Percentiles rank a stretch among this genome's conserved stretches.
Evolutionary conservation across 2,888 invertebrate genomes (phyloP).

Genomic region (Andrena camellia): DNA sequence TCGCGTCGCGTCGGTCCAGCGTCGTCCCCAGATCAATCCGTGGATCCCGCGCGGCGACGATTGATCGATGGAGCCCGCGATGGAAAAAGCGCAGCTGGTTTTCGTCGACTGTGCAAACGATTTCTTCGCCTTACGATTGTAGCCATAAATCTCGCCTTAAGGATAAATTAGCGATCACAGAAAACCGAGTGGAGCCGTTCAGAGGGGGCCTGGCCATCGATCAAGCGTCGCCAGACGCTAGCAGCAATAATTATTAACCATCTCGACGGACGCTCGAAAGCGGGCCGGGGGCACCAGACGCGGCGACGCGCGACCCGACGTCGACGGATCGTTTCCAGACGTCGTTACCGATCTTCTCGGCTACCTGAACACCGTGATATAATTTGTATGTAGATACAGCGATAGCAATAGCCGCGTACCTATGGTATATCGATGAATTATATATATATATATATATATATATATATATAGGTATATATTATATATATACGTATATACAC

Average conservation of each 20-base stretch:
- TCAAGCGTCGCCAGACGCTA: not conserved
- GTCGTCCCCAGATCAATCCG: not conserved
- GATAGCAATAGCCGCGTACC: slow-evolving; percentile 69
- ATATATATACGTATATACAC: slow-evolving; percentile 51
- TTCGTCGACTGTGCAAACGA: slow-evolving; percentile 50
- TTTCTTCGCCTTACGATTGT: slow-evolving; percentile 53
- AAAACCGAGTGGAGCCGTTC: not conserved
- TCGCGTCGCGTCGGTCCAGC: slow-evolving; percentile 27
- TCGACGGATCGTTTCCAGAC: slow-evolving; percentile 29
- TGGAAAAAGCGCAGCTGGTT: not conserved
- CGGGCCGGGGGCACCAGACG: too few species aligned
- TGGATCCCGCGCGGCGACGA: not conserved
- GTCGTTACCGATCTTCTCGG: slow-evolving; percentile 64
- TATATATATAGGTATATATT: slow-evolving; percentile 56
- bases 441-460: slow-evolving; percentile 61
- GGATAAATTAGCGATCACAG: slow-evolving; percentile 22
- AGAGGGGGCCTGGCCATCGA: slow-evolving; percentile 19
- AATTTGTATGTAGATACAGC: slow-evolving; percentile 69
- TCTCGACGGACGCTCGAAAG: not conserved
- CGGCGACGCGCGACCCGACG: slow-evolving; percentile 27
- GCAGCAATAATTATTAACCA: slow-evolving; percentile 44
- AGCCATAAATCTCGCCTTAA: slow-evolving; percentile 55
- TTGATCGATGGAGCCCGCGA: slow-evolving; percentile 28
- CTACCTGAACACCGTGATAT: slow-evolving; percentile 75
- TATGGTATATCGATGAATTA: slow-evolving; percentile 54